A percentile compares a stretch with the other conserved stretches of the same genome.
Evolutionary conservation across 2,888 invertebrate species (phyloP).

Genomic region (Colletes collaris): DNA sequence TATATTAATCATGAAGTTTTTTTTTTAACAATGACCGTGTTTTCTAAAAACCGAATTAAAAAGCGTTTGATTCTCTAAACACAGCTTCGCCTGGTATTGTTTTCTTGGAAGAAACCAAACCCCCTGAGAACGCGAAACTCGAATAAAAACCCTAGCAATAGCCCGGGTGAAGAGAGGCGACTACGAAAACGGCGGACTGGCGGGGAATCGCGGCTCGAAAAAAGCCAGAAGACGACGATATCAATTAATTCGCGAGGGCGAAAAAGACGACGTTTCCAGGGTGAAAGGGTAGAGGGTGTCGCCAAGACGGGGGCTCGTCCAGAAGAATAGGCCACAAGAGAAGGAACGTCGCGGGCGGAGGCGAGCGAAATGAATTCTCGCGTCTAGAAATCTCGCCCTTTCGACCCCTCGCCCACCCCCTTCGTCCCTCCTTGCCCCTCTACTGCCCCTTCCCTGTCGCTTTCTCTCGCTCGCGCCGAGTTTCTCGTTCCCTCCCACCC

Average conservation of each 20-base stretch:
- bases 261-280: conserved; percentile 49
- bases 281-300: conserved; percentile 51
- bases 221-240: conserved; percentile 30
- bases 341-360: conserved; percentile 49
- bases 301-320: conserved; percentile 46
- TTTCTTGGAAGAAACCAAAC: too few species aligned
- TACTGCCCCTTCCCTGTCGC: not conserved
- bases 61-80: too few species aligned
- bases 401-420: conserved; percentile 8
- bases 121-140: not conserved
- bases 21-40: too few species aligned
- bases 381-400: conserved; percentile 56
- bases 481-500: not conserved
- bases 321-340: conserved; percentile 53
- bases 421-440: not conserved
- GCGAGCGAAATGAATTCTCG: conserved; percentile 64
- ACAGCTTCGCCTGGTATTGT: too few species aligned
- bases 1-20: too few species aligned
- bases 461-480: conserved; percentile 5
- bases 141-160: not conserved
- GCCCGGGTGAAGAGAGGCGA: not conserved
- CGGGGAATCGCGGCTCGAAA: not conserved
- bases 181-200: not conserved
- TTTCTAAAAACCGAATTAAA: too few species aligned
- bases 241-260: conserved; percentile 56